Base-by-base conservation (phyloP, 2,888 invertebrate species). In the Eustalomyia histrio region DNA sequence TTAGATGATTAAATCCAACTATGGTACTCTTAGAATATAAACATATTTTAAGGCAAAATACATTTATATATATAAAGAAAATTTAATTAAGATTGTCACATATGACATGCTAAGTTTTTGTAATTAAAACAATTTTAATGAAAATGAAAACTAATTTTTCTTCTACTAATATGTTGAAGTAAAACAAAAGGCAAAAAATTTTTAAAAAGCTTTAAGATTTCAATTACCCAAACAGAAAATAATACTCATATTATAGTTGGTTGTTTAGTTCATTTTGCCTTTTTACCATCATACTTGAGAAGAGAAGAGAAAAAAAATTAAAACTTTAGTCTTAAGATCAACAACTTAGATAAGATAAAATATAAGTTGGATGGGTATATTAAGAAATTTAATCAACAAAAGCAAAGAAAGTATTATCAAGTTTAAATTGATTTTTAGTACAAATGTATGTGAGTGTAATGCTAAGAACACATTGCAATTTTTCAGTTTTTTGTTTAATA, bases 401-500 rank as follows among this genome's bases (percentile, higher is more conserved):
- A 29, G 29, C 29, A 29, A 29, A 29, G 29, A 29, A 76, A 80
- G 65, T 81, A 33, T 74, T 76, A 81, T 65, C 50, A 81, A 78
- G 65, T 81, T 81, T 61, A 71, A 81, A 81, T 81, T 74, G 81
- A 81, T 81, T 81, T 81, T 74, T 74, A n/a, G 24, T 74, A 21
- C 12, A 12, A 14, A 17, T 35, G 14, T 55, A 6, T 24, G 33
- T 47, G 35, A 18, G 33, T 29, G 14, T 10, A 17, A 21, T 35
- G 24, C 12, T 47, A 7, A 47, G 3, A n/a, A 21, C 17, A 63
- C 17, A 69, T 39, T 76, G 58, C 57, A 64, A 50, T 69, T 16
- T 21, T 61, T 35, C 21, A 58, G 43, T 58, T 39, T 53, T 53
- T 53, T 29, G 29, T n/a, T 43, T 39, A 47, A 47, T 50, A 21